Conservation (phyloP, 2,113 vertebrate genomes). For the Puffinus mauretanicus region DNA sequence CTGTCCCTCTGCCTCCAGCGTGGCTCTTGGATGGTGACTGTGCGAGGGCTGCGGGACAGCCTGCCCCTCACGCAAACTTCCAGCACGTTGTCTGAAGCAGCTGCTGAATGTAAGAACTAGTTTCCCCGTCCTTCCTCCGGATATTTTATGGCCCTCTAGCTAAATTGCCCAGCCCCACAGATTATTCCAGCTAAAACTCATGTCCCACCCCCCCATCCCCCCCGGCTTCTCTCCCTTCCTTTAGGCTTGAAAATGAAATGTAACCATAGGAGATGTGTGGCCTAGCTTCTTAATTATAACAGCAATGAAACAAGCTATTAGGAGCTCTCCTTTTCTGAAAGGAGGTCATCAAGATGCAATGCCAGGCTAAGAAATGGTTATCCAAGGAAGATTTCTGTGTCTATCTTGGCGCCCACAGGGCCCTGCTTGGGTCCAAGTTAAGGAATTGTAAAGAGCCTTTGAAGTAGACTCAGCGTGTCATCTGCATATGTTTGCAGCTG, state of each 20-base stretch:
- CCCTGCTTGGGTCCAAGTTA: conserved; percentile 34
- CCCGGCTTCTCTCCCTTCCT: neutral
- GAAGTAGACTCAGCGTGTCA: conserved; percentile 59
- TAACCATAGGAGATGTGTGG: neutral
- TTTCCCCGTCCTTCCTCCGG: fast-evolving
- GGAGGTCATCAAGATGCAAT: neutral
- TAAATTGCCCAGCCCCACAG: neutral
- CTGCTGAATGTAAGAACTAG: neutral
- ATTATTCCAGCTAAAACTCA: neutral
- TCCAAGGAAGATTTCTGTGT: neutral
- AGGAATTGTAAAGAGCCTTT: conserved; percentile 45
- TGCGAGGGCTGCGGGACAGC: neutral
- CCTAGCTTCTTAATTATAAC: neutral
- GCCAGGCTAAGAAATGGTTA: neutral
- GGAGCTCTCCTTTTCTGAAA: neutral
- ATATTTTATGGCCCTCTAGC: neutral
- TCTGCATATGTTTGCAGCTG: conserved; percentile 60
- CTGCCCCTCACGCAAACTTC: neutral
- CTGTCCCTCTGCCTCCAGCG: neutral
- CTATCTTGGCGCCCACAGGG: neutral
- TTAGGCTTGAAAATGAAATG: neutral
- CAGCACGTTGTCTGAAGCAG: neutral
- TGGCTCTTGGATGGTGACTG: neutral
- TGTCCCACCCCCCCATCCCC: too few species aligned
- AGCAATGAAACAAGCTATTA: neutral